Evolutionary conservation across 2,797 vertebrate genomes (phyloP).

Genomic region (Gymnopithys bicolor): DNA sequence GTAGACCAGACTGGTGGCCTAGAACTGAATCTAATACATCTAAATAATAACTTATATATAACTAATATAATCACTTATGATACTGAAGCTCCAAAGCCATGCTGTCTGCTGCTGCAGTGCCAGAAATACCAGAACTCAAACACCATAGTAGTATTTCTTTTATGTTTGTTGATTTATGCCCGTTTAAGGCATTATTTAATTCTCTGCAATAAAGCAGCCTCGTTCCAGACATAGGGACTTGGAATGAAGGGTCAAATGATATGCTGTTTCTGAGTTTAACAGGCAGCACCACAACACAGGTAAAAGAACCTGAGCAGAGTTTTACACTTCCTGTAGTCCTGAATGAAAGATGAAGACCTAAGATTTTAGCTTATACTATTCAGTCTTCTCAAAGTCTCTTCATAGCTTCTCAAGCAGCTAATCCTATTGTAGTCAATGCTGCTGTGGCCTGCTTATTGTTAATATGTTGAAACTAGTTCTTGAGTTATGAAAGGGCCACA

Average conservation of each 20-base stretch:
- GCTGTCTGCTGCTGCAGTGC: neutral
- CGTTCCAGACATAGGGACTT: fast-evolving
- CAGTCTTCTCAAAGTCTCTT: neutral
- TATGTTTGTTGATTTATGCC: neutral
- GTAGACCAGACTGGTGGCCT: neutral
- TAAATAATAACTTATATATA: neutral
- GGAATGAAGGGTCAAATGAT: neutral
- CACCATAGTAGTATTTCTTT: neutral
- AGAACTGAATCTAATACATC: neutral
- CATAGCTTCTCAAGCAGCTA: neutral
- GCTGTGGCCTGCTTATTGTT: neutral
- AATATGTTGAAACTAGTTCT: neutral
- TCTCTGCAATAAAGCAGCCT: neutral
- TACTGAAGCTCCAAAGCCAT: neutral
- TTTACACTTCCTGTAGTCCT: neutral
- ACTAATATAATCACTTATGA: neutral
- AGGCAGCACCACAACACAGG: neutral
- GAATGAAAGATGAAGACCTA: neutral
- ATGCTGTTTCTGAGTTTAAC: neutral
- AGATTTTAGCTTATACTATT: neutral
- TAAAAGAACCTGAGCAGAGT: neutral
- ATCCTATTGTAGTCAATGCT: neutral
- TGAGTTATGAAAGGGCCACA: neutral
- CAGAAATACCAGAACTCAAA: neutral
- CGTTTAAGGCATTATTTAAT: neutral